Evolutionary conservation across 2,113 vertebrate genomes (phyloP).

Genomic region (Siniperca chuatsi): DNA sequence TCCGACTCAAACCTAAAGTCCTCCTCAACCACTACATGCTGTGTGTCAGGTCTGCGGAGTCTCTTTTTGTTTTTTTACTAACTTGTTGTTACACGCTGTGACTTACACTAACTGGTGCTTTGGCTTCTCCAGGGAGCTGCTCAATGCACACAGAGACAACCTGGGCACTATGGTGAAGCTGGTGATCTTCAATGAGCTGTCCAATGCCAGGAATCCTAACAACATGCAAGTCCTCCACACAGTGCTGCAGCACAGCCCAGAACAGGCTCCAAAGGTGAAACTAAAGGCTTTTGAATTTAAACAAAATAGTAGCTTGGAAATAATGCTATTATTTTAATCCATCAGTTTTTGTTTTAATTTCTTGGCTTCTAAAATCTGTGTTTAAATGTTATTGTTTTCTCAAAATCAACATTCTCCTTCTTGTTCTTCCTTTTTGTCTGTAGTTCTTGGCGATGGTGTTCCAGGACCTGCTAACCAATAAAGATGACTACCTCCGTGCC

Average conservation of each 20-base stretch:
- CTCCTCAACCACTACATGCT: constrained; percentile 98
- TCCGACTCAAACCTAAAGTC: constrained; percentile 97
- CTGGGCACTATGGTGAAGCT: constrained; percentile 96
- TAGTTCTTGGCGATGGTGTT: constrained; percentile 99
- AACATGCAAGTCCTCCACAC: constrained; percentile 99
- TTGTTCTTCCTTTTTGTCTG: constrained; percentile 6
- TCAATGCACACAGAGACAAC: constrained; percentile 96
- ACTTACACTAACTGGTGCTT: constrained; percentile 4
- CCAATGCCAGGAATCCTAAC: constrained; percentile 97
- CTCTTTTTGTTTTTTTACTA: background rate
- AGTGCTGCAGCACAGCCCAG: constrained; percentile 94
- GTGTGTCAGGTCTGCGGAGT: constrained; percentile 88
- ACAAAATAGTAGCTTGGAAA: background rate
- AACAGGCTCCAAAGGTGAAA: constrained; percentile 95
- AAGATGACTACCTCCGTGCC: constrained; percentile 95
- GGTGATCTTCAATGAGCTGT: constrained; percentile 97
- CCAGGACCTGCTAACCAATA: constrained; percentile 96
- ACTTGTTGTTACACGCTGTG: background rate
- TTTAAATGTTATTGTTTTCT: background rate
- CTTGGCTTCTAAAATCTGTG: background rate
- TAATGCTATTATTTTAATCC: background rate
- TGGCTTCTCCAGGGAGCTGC: constrained; percentile 88
- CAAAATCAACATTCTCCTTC: background rate
- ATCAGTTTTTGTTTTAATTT: background rate
- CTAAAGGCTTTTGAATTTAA: background rate